Evolutionary conservation across 2,113 vertebrate species (phyloP).

Genomic region (Anolis sagrei): DNA sequence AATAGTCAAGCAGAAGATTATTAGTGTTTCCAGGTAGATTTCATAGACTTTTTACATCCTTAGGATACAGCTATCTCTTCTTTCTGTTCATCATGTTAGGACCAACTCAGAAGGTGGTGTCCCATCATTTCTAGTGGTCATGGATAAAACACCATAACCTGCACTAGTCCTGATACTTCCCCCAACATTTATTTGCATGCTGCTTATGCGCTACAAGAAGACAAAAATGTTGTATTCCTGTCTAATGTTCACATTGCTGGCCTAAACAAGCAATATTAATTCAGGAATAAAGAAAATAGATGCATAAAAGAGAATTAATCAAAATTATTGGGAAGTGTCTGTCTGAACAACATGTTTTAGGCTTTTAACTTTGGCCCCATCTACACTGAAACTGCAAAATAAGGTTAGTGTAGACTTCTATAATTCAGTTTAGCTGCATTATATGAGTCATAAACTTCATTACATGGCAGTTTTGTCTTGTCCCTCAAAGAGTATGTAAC

Average conservation of each 20-base stretch:
- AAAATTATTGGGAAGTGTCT: too few species aligned
- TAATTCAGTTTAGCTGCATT: too few species aligned
- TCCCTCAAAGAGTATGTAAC: too few species aligned
- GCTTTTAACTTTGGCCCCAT: background rate
- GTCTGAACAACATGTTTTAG: background rate
- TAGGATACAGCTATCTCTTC: background rate
- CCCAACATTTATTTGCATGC: background rate
- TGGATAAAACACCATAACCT: too few species aligned
- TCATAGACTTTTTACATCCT: background rate
- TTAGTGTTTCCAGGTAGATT: background rate
- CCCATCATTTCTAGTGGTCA: background rate
- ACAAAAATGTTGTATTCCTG: background rate
- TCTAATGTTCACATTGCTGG: background rate
- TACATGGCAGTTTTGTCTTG: too few species aligned
- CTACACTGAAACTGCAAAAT: too few species aligned
- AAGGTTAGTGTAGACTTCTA: too few species aligned
- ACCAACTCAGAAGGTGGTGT: background rate
- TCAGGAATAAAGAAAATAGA: background rate
- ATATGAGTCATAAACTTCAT: too few species aligned
- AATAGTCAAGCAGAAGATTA: too few species aligned
- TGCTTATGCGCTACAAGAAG: background rate
- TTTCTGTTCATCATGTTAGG: background rate
- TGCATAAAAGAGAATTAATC: too few species aligned
- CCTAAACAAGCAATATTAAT: background rate
- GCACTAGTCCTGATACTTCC: background rate